phyloP scores from a whole-genome alignment of 2,888 invertebrate species.

The Panzeria rudis region DNA sequence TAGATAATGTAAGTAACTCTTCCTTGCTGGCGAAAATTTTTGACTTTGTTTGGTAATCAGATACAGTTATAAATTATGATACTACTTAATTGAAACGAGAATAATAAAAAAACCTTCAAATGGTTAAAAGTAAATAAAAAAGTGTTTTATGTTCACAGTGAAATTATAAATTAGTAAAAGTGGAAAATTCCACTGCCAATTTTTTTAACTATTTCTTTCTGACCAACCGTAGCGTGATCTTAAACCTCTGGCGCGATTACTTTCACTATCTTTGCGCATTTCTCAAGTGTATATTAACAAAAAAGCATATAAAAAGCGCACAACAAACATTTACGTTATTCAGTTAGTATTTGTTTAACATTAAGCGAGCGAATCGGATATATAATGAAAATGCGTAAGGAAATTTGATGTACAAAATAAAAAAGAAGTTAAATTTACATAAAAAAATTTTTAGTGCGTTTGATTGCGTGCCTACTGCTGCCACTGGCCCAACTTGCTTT shows the following conservation, averaged over 20 bases:
- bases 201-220: not conserved
- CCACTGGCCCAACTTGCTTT: conserved; percentile 35
- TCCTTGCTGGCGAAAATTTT: too few relatives aligned
- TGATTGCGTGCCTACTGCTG: conserved; percentile 72
- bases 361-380: not conserved
- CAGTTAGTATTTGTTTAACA: not conserved
- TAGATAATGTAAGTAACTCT: too few relatives aligned
- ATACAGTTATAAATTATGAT: too few relatives aligned
- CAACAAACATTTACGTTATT: not conserved
- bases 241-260: not conserved
- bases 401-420: not conserved
- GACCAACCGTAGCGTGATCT: not conserved
- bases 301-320: not conserved
- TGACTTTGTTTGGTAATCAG: too few relatives aligned
- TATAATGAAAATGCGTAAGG: conserved; percentile 20
- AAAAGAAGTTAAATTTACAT: not conserved
- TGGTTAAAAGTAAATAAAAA: too few relatives aligned
- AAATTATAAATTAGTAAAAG: too few relatives aligned
- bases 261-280: not conserved
- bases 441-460: conserved; percentile 72
- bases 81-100: too few relatives aligned
- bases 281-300: not conserved
- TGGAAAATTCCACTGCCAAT: not conserved
- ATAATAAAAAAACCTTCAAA: too few relatives aligned
- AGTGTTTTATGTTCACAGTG: too few relatives aligned